These are phyloP conservation scores for Haplochromis burtoni DNA, from an alignment of 2,113 vertebrate genomes.

Conservation along the genomic window DNA sequence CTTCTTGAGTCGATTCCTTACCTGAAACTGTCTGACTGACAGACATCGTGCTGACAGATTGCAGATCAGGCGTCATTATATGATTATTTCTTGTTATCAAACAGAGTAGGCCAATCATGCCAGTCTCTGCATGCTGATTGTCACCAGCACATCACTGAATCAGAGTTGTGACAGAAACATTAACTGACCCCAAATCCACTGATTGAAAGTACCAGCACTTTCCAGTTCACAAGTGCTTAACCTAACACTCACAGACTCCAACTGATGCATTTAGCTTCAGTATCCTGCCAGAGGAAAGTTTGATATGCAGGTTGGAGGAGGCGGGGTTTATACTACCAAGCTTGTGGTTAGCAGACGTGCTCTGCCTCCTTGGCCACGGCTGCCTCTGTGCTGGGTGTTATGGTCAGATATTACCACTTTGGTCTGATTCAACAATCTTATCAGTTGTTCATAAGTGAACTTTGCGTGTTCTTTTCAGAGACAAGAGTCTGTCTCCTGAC, in stretches of 20 bases:
- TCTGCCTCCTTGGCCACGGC: neutral
- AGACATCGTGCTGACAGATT: neutral
- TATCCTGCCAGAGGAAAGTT: neutral
- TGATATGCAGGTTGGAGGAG: neutral
- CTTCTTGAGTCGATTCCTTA: neutral
- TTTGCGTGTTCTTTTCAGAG: neutral
- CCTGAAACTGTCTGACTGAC: neutral
- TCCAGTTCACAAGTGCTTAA: neutral
- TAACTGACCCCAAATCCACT: neutral
- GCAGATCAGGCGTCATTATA: neutral
- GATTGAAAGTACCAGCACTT: neutral
- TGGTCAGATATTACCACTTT: neutral
- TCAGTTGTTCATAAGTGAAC: neutral
- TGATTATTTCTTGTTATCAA: neutral
- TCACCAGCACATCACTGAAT: neutral
- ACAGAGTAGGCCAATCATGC: fast-evolving
- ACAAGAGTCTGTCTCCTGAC: neutral
- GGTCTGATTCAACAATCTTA: neutral
- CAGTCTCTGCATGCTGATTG: neutral
- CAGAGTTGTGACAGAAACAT: neutral
- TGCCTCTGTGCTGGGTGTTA: neutral
- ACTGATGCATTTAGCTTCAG: neutral
- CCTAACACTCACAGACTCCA: neutral
- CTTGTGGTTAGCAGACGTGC: neutral
- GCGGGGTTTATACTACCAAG: fast-evolving